A percentile compares a stretch with the other conserved stretches of the same genome.
These are phyloP conservation scores for Struthidea cinerea DNA, from an alignment of 2,113 vertebrate genomes.

Conservation along the genomic window DNA sequence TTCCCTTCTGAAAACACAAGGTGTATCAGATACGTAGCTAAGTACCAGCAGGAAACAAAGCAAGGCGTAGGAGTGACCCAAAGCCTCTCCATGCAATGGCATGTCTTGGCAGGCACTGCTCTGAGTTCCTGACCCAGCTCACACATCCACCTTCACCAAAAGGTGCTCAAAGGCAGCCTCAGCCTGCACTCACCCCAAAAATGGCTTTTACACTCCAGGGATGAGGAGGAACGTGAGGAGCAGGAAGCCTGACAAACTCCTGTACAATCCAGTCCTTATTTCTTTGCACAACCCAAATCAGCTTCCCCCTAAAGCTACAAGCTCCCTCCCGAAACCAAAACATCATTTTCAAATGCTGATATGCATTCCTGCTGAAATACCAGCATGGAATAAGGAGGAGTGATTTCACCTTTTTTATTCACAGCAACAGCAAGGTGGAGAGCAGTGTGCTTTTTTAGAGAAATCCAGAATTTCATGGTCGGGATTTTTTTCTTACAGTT, in stretches of 20 bases:
- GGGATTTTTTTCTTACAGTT: background rate
- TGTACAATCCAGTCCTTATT: background rate
- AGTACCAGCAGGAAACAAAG: background rate
- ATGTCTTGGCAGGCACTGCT: background rate
- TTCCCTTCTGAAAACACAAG: background rate
- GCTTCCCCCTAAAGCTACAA: background rate
- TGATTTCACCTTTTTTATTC: background rate
- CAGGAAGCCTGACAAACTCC: background rate
- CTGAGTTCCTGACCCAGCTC: background rate
- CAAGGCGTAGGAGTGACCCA: background rate
- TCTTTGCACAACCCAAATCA: background rate
- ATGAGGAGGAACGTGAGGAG: background rate
- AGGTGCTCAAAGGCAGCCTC: background rate
- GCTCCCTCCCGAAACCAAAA: background rate
- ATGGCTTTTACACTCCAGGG: background rate
- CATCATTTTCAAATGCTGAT: background rate
- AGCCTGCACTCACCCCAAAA: background rate
- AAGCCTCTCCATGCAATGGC: background rate
- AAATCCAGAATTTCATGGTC: background rate
- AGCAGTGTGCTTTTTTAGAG: background rate
- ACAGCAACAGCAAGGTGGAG: background rate
- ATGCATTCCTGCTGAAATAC: background rate
- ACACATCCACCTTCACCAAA: background rate
- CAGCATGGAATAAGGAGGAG: background rate
- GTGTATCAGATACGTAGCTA: rapidly evolving